phyloP scores from a whole-genome alignment of 1,140 invertebrate genomes.

The Andricus grossulariae region DNA sequence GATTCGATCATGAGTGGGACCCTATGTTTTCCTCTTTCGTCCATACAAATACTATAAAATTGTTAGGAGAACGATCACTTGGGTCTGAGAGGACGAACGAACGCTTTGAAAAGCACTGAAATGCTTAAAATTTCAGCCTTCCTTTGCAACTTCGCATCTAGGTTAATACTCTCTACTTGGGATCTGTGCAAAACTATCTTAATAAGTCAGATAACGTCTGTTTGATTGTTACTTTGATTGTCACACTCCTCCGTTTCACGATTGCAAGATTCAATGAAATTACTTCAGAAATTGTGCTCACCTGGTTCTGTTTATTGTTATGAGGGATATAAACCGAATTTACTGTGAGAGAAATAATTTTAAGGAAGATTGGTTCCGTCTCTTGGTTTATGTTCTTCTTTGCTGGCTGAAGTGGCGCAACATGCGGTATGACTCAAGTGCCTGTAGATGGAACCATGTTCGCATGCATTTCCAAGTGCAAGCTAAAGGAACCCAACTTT shows the following conservation, averaged over 20 bases:
- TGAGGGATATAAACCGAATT: background rate
- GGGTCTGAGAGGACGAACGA: background rate
- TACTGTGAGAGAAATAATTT: too few species aligned
- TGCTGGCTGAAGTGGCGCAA: too few species aligned
- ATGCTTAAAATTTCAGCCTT: background rate
- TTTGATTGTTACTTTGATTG: slow-evolving; percentile 12
- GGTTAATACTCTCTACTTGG: background rate
- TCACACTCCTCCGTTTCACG: background rate
- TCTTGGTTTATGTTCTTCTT: too few species aligned
- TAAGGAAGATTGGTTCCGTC: too few species aligned
- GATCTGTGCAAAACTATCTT: background rate
- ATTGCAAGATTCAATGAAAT: background rate
- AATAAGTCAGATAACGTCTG: slow-evolving; percentile 7
- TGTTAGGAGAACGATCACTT: background rate
- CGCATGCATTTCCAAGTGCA: too few species aligned
- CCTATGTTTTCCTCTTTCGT: background rate
- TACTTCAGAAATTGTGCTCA: background rate
- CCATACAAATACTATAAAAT: background rate
- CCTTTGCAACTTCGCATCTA: background rate
- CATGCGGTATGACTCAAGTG: too few species aligned
- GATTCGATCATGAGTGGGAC: slow-evolving; percentile 23
- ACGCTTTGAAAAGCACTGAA: background rate
- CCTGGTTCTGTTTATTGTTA: background rate
- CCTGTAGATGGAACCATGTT: too few species aligned
- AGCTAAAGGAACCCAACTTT: too few species aligned